A percentile compares a stretch with the other conserved stretches of the same genome.
Conservation (phyloP, 2,888 invertebrate species). For the Apomyelois bistriatella region DNA sequence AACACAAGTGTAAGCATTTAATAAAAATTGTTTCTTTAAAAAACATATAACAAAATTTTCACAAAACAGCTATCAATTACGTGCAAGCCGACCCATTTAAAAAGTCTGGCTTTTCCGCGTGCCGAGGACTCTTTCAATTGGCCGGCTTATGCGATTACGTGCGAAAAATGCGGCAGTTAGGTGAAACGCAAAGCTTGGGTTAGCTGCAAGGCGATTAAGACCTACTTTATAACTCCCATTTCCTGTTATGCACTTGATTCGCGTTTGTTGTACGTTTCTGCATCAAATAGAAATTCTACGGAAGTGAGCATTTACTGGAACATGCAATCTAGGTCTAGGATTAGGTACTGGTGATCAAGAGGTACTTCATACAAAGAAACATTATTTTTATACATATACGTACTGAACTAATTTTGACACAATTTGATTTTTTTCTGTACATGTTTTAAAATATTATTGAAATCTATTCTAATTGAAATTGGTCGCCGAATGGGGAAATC, state of each 20-base stretch:
- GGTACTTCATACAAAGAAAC: too few relatives aligned
- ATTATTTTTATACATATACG: too few relatives aligned
- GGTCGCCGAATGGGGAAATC: too few relatives aligned
- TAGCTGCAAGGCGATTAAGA: constrained; percentile 6
- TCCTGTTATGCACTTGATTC: constrained; percentile 6
- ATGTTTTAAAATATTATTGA: too few relatives aligned
- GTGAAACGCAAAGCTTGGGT: background rate
- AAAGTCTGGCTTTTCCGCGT: constrained; percentile 2
- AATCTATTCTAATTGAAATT: too few relatives aligned
- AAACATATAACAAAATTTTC: background rate
- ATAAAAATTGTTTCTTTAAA: background rate
- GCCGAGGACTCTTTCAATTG: constrained; percentile 8
- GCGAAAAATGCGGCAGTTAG: constrained; percentile 7
- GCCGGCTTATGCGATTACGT: constrained; percentile 5
- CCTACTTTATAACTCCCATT: constrained; percentile 2
- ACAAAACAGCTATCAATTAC: background rate
- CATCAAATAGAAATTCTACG: background rate
- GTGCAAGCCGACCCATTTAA: background rate
- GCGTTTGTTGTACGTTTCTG: background rate
- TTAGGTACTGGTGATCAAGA: too few relatives aligned
- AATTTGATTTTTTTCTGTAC: too few relatives aligned
- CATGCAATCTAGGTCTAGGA: too few relatives aligned
- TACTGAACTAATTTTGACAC: too few relatives aligned
- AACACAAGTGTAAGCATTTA: background rate
- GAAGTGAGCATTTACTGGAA: background rate